Percentiles rank a stretch among this genome's conserved stretches.
Evolutionary conservation across 2,113 vertebrate genomes (phyloP).

Genomic region (Pterocles orientalis): DNA sequence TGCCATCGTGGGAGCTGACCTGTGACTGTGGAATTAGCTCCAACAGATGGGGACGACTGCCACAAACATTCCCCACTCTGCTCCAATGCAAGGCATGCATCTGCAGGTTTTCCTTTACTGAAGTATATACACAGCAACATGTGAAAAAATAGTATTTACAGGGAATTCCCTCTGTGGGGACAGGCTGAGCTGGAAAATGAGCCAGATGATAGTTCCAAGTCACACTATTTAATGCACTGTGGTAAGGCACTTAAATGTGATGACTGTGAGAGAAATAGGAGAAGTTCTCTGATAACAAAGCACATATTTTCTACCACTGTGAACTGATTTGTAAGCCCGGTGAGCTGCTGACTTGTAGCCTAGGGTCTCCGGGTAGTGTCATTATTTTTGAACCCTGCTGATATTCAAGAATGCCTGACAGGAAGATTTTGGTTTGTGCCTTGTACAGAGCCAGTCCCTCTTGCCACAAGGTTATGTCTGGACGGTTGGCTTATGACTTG

Average conservation of each 20-base stretch:
- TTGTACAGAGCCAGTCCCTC: neutral
- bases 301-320: neutral
- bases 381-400: neutral
- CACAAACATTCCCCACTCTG: neutral
- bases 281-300: neutral
- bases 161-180: neutral
- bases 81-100: neutral
- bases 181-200: neutral
- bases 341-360: neutral
- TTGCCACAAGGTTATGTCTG: neutral
- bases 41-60: neutral
- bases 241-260: conserved; percentile 2
- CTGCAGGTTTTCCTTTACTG: neutral
- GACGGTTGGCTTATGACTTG: neutral
- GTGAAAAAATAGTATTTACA: neutral
- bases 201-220: neutral
- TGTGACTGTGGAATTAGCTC: neutral
- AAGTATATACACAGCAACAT: neutral
- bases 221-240: neutral
- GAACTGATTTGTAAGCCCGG: neutral
- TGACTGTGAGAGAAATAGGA: neutral
- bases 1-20: neutral
- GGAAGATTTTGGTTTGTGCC: neutral
- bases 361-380: neutral
- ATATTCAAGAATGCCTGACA: neutral